Conservation (phyloP, 2,888 invertebrate genomes). For the Panopea generosa region DNA sequence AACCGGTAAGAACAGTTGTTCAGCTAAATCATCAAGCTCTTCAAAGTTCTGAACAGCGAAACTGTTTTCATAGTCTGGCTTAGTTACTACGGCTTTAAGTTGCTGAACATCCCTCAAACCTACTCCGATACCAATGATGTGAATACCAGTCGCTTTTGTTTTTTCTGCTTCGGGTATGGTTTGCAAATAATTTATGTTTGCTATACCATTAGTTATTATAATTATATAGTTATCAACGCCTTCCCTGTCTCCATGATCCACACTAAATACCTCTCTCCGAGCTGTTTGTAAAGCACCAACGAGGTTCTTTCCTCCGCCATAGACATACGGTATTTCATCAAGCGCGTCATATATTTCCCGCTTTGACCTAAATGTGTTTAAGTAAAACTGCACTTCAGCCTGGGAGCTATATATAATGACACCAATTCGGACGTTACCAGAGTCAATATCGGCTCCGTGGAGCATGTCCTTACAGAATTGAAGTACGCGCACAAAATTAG, state of each 20-base stretch:
- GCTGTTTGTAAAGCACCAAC: slow-evolving; percentile 77
- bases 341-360: slow-evolving; percentile 72
- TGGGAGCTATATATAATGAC: slow-evolving; percentile 75
- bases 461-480: slow-evolving; percentile 63
- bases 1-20: slow-evolving; percentile 61
- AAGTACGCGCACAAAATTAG: slow-evolving; percentile 67
- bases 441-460: slow-evolving; percentile 47
- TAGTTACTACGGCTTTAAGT: slow-evolving; percentile 70
- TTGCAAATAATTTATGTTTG: slow-evolving; percentile 76
- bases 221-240: slow-evolving; percentile 75
- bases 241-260: slow-evolving; percentile 75
- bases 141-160: slow-evolving; percentile 42
- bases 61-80: slow-evolving; percentile 68
- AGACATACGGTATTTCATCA: slow-evolving; percentile 72
- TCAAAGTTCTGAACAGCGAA: slow-evolving; percentile 70
- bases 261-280: slow-evolving; percentile 73
- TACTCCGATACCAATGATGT: slow-evolving; percentile 66
- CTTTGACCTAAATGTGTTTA: slow-evolving; percentile 69
- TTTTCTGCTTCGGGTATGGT: slow-evolving; percentile 78
- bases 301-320: slow-evolving; percentile 82
- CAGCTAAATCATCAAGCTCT: slow-evolving; percentile 64
- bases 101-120: slow-evolving; percentile 70
- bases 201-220: slow-evolving; percentile 82
- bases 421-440: slow-evolving; percentile 69
- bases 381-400: slow-evolving; percentile 73